Percentiles rank a stretch among this genome's conserved stretches.
Evolutionary conservation across 2,888 invertebrate species (phyloP).

Genomic region (Subacronicta megacephala): DNA sequence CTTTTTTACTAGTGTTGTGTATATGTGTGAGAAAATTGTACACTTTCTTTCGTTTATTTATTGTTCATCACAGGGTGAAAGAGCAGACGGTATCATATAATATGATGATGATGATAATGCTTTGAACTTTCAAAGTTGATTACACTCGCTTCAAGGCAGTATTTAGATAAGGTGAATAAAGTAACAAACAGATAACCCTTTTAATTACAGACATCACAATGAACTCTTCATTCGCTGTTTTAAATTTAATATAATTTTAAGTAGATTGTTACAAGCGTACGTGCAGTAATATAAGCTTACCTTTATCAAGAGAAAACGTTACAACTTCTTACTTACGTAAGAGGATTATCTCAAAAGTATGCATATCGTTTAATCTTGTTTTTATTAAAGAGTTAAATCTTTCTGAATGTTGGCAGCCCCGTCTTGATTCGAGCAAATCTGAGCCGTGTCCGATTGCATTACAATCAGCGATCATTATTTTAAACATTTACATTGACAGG

Average conservation of each 20-base stretch:
- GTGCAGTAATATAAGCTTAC: constrained; percentile 1
- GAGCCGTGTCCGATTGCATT: constrained; percentile 73
- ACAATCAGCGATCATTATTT: constrained; percentile 74
- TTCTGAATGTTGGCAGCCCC: constrained; percentile 61
- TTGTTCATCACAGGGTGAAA: too few relatives aligned
- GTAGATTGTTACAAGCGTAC: not conserved
- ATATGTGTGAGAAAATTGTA: too few relatives aligned
- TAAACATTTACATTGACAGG: constrained; percentile 65
- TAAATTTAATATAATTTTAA: constrained; percentile 3
- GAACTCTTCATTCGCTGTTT: not conserved
- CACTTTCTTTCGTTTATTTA: too few relatives aligned
- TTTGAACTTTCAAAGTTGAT: not conserved
- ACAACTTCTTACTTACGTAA: constrained; percentile 14
- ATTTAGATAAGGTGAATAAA: not conserved
- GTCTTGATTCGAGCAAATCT: constrained; percentile 52
- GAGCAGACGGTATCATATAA: too few relatives aligned
- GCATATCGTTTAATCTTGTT: constrained; percentile 31
- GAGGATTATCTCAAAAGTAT: constrained; percentile 34
- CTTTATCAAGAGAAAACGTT: constrained; percentile 19
- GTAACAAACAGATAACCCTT: not conserved
- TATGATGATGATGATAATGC: too few relatives aligned
- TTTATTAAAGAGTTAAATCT: constrained; percentile 16
- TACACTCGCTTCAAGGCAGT: not conserved
- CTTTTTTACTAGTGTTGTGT: too few relatives aligned
- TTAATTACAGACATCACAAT: not conserved